Conservation (phyloP, 2,113 vertebrate genomes). For the Hydrochoerus hydrochaeris region DNA sequence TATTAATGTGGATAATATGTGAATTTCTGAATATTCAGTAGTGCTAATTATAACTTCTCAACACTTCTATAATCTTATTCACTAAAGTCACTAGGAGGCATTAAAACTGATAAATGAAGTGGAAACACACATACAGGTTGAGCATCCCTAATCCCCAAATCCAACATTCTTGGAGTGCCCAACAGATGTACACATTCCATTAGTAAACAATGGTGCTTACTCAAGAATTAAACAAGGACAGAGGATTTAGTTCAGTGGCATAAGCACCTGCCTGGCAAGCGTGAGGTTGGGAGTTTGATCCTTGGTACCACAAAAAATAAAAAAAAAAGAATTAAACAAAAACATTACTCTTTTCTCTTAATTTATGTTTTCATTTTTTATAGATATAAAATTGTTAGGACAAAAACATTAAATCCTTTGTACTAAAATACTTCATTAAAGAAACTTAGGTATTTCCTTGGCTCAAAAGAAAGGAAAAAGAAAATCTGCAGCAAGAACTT, state of each 20-base stretch:
- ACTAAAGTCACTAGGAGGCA: neutral
- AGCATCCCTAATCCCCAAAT: neutral
- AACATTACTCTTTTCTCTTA: neutral
- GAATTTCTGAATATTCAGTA: conserved; percentile 16
- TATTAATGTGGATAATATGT: neutral
- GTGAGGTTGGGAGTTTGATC: no score
- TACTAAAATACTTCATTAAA: neutral
- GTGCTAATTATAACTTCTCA: conserved; percentile 1
- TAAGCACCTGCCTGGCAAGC: no score
- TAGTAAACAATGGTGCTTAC: neutral
- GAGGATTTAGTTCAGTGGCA: no score
- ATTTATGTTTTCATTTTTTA: neutral
- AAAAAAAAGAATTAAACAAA: conserved; percentile 33
- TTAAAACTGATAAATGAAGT: neutral
- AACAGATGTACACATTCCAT: neutral
- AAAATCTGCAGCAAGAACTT: neutral
- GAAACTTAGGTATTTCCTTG: neutral
- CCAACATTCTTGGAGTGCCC: neutral
- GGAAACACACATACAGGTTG: neutral
- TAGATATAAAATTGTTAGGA: neutral
- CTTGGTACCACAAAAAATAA: no score
- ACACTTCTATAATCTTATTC: neutral
- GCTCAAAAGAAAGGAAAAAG: neutral
- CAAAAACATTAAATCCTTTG: conserved; percentile 43
- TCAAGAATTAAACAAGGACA: conserved; percentile 29